Base-by-base conservation (phyloP, 2,113 vertebrate species). In the Nymphicus hollandicus region DNA sequence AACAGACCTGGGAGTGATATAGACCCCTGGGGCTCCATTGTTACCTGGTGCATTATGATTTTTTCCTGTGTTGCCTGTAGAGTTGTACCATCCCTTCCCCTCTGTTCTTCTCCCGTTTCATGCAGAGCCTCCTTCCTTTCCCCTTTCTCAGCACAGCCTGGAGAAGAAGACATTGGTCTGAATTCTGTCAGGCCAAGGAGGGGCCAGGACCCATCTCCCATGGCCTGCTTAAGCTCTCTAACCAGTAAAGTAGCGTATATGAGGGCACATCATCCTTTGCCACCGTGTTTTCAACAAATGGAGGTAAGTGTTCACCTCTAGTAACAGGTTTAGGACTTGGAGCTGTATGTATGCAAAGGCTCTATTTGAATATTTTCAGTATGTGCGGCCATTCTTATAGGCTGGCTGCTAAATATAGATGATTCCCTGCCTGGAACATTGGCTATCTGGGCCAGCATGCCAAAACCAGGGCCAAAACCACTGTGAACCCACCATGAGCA, bases 391-490 rank as follows among this genome's bases (percentile, higher is more conserved):
- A 39, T 27, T 83, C 9, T 27, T 60, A 15, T 14, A 29, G 71
- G 12, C 7, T 81, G 47, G 4, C 41, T 56, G 35, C 31, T 65
- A 28, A 66, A 44, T 55, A 65, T 29, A 49, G n/a, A 55, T 3
- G 3, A 31, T 41, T 65, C 41, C 17, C 18, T 83, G 20, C 0
- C 0, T 29, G 18, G 10, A 20, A n/a, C 6, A 3, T 39, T 11
- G 41, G 8, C 35, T 33, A 9, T 22, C 49, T 69, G 43, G 33
- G 29, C 18, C 47, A 69, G 35, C 1, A 4, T 56, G 10, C 23
- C 20, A 31, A 83, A 86, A 91, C 3, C 47, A 27, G 10, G 3
- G 2, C 14, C 19, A 64, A 90, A 86, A 19, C 6, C 27, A 13
- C 14, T 66, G 13, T 24, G 55, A 92, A 39, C 10, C 4, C 24